Evolutionary conservation across 2,888 invertebrate genomes (phyloP).

Genomic region (Steinernema hermaphroditum): DNA sequence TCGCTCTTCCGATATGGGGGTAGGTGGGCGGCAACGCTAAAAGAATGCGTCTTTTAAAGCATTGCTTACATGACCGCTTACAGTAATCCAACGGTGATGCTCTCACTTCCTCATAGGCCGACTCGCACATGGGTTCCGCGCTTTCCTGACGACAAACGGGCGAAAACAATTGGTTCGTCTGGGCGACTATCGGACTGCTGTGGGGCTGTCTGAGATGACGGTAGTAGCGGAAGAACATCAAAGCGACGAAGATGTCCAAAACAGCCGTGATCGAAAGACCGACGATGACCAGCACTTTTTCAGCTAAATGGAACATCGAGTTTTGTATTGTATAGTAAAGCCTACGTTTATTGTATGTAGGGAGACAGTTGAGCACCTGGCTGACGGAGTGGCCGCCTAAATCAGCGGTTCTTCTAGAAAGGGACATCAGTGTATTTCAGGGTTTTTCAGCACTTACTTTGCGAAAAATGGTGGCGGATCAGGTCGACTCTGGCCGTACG

Average conservation of each 20-base stretch:
- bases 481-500: no score
- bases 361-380: not conserved
- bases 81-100: not conserved
- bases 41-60: not conserved
- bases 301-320: no score
- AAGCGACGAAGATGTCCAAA: constrained; percentile 10
- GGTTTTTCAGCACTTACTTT: no score
- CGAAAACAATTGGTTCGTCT: not conserved
- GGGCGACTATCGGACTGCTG: not conserved
- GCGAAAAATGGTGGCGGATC: no score
- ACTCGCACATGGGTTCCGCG: constrained; percentile 23
- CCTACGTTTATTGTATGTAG: not conserved
- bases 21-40: not conserved
- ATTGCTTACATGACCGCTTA: not conserved
- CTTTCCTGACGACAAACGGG: not conserved
- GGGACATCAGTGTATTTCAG: no score
- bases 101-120: not conserved
- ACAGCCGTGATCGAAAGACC: constrained; percentile 1
- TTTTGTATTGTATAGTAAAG: no score
- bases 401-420: no score
- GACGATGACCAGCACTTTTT: constrained; percentile 3
- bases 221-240: constrained; percentile 25
- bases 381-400: not conserved
- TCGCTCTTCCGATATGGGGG: not conserved
- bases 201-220: not conserved